These are phyloP conservation scores for Paedocypris sp. DNA, from an alignment of 2,113 vertebrate species.

Conservation along the genomic window DNA sequence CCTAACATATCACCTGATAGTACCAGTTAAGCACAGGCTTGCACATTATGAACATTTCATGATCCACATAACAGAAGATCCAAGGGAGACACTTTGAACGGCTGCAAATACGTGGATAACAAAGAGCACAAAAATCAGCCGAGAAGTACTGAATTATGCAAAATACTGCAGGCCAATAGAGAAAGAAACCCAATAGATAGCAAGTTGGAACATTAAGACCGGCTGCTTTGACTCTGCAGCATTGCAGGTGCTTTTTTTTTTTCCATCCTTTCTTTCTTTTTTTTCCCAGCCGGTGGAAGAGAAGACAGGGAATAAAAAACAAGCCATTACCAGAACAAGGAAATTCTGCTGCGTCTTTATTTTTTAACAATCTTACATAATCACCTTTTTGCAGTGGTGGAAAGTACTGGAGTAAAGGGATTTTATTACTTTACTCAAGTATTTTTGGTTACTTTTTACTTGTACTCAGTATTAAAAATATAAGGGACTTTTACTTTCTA, in stretches of 20 bases:
- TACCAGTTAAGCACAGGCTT: slow-evolving; percentile 5
- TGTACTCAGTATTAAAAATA: too few species aligned
- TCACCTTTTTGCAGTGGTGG: too few species aligned
- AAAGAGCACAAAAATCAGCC: slow-evolving; percentile 4
- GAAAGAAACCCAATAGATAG: not conserved
- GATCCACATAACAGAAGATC: not conserved
- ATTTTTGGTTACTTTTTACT: too few species aligned
- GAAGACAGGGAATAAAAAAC: not conserved
- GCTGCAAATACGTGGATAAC: slow-evolving; percentile 14
- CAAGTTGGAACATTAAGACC: not conserved
- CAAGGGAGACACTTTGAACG: not conserved
- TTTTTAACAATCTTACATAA: too few species aligned
- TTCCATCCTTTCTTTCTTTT: too few species aligned
- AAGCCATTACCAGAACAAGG: slow-evolving; percentile 1
- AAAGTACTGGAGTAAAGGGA: too few species aligned
- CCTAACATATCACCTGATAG: not conserved
- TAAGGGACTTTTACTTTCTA: too few species aligned
- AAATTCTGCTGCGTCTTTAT: too few species aligned
- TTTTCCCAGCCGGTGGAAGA: not conserved
- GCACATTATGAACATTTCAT: slow-evolving; percentile 2
- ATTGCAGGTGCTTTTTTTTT: slow-evolving; percentile 25
- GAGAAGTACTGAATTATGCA: slow-evolving; percentile 31
- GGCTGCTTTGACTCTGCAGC: slow-evolving; percentile 1
- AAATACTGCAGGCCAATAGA: slow-evolving; percentile 26
- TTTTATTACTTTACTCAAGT: too few species aligned